Percentiles rank a stretch among this genome's conserved stretches.
Conservation (phyloP, 2,113 vertebrate species). For the Tychaedon coryphoeus region DNA sequence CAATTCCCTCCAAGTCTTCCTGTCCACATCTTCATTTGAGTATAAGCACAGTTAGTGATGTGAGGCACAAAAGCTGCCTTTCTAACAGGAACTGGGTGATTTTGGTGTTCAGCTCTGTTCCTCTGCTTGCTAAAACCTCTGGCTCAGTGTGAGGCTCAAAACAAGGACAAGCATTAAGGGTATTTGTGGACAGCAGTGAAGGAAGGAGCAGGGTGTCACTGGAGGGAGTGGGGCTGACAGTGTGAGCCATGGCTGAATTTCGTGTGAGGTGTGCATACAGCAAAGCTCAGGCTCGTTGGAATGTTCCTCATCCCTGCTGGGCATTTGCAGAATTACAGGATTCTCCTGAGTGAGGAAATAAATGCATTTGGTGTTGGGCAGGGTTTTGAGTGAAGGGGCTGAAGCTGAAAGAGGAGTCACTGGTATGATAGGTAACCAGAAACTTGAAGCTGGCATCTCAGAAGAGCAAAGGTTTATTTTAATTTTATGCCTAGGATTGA, state of each 20-base stretch:
- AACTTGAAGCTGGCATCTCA: background rate
- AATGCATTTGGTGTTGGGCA: background rate
- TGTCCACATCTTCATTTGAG: background rate
- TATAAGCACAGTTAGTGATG: accelerated
- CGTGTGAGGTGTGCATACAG: too few relatives aligned
- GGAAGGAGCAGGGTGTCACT: background rate
- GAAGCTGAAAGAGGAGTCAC: background rate
- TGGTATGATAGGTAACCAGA: background rate
- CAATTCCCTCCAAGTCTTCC: background rate
- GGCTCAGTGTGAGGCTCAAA: accelerated
- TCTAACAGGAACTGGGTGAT: accelerated
- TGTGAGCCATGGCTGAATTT: background rate
- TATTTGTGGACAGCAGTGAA: background rate
- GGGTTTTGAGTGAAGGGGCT: background rate
- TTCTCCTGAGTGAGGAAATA: background rate
- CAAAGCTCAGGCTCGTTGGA: background rate
- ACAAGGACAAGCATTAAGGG: background rate
- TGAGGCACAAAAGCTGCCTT: background rate
- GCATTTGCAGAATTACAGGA: background rate
- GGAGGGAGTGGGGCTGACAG: background rate
- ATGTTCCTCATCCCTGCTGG: background rate
- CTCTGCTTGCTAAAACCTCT: background rate
- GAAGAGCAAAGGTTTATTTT: background rate
- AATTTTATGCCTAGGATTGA: background rate
- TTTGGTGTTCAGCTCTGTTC: background rate